Evolutionary conservation across 2,888 invertebrate genomes (phyloP).

Genomic region (Saturnia pavonia): DNA sequence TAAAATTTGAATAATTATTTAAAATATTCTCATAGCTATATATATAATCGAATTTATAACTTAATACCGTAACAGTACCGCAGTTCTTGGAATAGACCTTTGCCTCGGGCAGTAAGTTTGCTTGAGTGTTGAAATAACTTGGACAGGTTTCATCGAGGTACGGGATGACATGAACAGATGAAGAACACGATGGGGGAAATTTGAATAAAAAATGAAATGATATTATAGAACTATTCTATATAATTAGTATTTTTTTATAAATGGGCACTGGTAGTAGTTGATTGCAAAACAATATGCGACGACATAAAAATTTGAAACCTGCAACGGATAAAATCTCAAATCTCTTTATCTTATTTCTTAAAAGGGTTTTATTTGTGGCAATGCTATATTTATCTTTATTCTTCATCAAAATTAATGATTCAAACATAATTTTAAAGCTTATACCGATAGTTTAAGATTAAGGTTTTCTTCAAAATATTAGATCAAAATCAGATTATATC

Average conservation of each 20-base stretch:
- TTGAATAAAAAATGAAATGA: not conserved
- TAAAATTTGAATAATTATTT: not conserved
- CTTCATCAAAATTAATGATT: too few relatives aligned
- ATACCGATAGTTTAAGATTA: too few relatives aligned
- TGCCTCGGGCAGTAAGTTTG: constrained; percentile 6
- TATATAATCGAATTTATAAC: not conserved
- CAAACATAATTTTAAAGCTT: too few relatives aligned
- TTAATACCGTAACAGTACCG: not conserved
- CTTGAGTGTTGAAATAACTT: constrained; percentile 5
- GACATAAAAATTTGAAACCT: not conserved
- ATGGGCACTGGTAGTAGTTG: not conserved
- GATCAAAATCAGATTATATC: too few relatives aligned
- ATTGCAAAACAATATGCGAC: not conserved
- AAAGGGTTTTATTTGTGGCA: too few relatives aligned
- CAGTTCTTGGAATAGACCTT: not conserved
- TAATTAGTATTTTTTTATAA: not conserved
- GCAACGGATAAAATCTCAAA: not conserved
- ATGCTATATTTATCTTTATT: too few relatives aligned
- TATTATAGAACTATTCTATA: too few relatives aligned
- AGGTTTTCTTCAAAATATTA: too few relatives aligned
- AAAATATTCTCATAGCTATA: not conserved
- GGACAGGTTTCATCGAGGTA: not conserved
- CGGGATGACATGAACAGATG: constrained; percentile 2
- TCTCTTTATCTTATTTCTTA: not conserved
- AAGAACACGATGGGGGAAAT: not conserved